Evolutionary conservation across 2,888 invertebrate genomes (phyloP).

Genomic region (Salticus scenicus): DNA sequence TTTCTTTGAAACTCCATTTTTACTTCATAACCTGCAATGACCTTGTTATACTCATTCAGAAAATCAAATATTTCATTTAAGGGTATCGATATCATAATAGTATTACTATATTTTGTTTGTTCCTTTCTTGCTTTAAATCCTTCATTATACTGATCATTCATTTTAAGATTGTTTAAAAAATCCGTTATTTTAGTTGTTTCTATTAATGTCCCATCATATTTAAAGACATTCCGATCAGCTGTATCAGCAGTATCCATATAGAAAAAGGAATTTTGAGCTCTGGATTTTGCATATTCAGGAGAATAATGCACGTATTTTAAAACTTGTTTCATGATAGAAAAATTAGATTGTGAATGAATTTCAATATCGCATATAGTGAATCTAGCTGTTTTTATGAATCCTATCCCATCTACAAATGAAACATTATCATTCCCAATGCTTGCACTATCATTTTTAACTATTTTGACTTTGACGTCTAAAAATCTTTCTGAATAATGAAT

Average conservation of each 20-base stretch:
- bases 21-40: background rate
- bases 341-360: background rate
- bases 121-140: background rate
- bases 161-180: too few species aligned
- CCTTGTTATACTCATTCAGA: background rate
- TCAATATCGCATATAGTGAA: background rate
- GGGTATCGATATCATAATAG: background rate
- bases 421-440: background rate
- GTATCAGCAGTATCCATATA: background rate
- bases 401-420: background rate
- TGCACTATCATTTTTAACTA: background rate
- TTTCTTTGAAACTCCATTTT: background rate
- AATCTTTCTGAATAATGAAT: background rate
- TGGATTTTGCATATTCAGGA: background rate
- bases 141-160: background rate
- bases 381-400: background rate
- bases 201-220: background rate
- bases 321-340: background rate
- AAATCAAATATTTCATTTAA: constrained; percentile 10
- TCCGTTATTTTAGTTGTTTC: background rate
- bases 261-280: background rate
- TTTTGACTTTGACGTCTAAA: background rate
- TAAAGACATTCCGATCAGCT: background rate
- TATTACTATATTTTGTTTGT: background rate
- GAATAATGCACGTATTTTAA: background rate